Base-by-base conservation (phyloP, 2,888 invertebrate species). In the Caenorhabditis angaria region DNA sequence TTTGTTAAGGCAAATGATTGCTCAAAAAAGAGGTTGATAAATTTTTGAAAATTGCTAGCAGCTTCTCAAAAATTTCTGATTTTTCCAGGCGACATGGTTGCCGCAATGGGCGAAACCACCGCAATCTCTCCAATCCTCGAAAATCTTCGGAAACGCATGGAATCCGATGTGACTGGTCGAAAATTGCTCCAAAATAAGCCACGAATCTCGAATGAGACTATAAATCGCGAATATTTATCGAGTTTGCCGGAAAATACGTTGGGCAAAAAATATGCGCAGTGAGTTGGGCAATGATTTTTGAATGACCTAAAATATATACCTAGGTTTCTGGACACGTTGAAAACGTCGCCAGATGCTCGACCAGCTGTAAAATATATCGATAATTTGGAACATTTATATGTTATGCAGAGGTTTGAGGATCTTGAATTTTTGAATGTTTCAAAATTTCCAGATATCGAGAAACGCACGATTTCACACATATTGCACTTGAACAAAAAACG, bases 381-480 rank as follows among this genome's bases (percentile, higher is more conserved):
- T 78, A 94, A 97, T 88, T 89, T 92, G 1, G 93, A 95, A 76
- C 89, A 95, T 82, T 95, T 95, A 4, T 99, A 97, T 89, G 93
- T 97, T 55, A 95, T 99, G 93, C 94, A 95, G 88, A 91, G 99
- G 62, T 99, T 27, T 48, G 18, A 25, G 54, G 18, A 25, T 48
- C 0, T 51, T 57, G 4, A 29, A 28, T 67, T 28, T n/a, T 25
- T 8, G 10, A 24, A n/a, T 57, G 28, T 20, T 65, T 65, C 24
- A 20, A 22, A 1, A 5, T 5, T 59, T 73, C 12, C 54, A 82
- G 83, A 61, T 99, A 99, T 88, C 91, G 99, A 78, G 97, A 99
- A 90, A 93, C 94, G 10, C 99, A 99, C 88, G 99, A 99, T 90
- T 91, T 99, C 77, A 92, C 94, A 67, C 99, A 99, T 89, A 92